These are phyloP conservation scores for Montipora capitata DNA, from an alignment of 92 coral and sea anemone species.

Conservation along the genomic window DNA sequence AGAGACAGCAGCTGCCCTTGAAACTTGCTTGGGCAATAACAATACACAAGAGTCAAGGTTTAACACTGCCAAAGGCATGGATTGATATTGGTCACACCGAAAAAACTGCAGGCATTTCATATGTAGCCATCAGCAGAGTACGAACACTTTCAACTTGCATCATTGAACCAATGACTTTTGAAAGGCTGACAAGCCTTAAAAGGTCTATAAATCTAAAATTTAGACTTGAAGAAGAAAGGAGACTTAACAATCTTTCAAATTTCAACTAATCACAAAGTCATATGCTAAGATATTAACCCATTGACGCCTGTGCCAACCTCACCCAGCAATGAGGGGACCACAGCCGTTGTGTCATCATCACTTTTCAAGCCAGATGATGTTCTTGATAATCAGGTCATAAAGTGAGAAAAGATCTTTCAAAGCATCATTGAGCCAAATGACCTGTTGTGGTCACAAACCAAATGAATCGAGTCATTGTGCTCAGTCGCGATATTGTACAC, in stretches of 20 bases:
- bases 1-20: constrained; percentile 31
- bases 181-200: constrained; percentile 2
- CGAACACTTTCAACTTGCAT: no score
- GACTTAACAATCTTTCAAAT: constrained; percentile 6
- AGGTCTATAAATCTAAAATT: not conserved
- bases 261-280: not conserved
- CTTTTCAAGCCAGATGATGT: constrained; percentile 27
- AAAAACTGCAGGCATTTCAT: no score
- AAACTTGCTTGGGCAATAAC: constrained; percentile 53
- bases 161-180: no score
- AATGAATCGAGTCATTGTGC: no score
- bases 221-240: constrained; percentile 14
- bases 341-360: constrained; percentile 35
- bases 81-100: no score
- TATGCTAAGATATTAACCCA: constrained; percentile 14
- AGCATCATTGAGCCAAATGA: constrained; percentile 31
- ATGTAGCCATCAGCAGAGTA: no score
- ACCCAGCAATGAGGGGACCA: constrained; percentile 30
- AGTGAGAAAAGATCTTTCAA: constrained; percentile 32
- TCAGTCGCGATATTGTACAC: no score
- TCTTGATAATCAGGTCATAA: constrained; percentile 3
- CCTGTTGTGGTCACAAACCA: constrained; percentile 10
- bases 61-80: no score
- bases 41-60: no score
- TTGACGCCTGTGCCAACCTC: constrained; percentile 26